Evolutionary conservation across 2,888 invertebrate genomes (phyloP).

Genomic region (Siphonodentalium dalli): DNA sequence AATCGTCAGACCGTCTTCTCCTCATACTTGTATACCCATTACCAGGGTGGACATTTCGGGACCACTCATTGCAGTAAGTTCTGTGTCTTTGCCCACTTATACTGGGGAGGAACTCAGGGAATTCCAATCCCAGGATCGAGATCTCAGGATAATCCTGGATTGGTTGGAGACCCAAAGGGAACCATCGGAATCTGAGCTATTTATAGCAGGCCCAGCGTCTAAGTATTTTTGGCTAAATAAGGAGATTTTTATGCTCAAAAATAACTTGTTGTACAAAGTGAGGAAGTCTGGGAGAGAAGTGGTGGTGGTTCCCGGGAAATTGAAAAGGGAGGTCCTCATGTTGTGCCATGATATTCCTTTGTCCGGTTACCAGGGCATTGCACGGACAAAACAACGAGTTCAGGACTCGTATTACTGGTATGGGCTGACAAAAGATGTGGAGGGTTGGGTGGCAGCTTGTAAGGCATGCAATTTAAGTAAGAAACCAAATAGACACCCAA

Average conservation of each 20-base stretch:
- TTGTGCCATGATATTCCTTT: neutral
- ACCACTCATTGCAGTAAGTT: no score
- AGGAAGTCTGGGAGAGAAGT: neutral
- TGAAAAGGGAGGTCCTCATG: neutral
- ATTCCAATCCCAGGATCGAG: neutral
- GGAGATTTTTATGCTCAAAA: neutral
- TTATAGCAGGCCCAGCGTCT: neutral
- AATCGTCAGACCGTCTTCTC: no score
- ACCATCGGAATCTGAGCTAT: neutral
- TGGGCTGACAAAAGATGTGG: neutral
- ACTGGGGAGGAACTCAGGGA: neutral
- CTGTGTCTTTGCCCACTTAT: no score
- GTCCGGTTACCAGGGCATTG: neutral
- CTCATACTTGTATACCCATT: no score
- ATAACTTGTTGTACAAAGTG: neutral
- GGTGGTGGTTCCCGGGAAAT: constrained; percentile 3
- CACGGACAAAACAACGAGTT: neutral
- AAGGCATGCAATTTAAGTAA: no score
- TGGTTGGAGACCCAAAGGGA: neutral
- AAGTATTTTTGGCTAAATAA: neutral
- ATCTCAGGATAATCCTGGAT: neutral
- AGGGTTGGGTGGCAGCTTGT: neutral
- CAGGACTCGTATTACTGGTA: neutral
- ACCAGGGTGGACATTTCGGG: no score
- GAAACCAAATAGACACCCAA: no score